phyloP scores from a whole-genome alignment of 2,888 invertebrate genomes.

The Fissipunctia ypsillon region DNA sequence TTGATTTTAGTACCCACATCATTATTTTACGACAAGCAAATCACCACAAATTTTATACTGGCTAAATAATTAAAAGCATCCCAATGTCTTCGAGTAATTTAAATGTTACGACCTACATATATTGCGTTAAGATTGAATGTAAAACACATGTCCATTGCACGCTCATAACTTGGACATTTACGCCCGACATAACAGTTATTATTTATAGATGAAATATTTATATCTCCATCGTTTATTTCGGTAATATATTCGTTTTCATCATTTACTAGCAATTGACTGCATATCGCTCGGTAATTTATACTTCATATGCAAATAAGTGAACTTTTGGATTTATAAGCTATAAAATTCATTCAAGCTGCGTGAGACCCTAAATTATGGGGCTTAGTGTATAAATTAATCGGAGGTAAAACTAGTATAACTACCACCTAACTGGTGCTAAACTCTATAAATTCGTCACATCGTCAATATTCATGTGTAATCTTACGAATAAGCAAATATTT shows the following conservation, averaged over 20 bases:
- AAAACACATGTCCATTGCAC: slow-evolving; percentile 68
- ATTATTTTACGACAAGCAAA: slow-evolving; percentile 58
- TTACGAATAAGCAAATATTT: neutral
- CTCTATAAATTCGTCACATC: slow-evolving; percentile 3
- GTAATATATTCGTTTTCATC: slow-evolving; percentile 60
- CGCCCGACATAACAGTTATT: slow-evolving; percentile 67
- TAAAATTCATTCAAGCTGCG: slow-evolving; percentile 45
- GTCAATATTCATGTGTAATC: neutral
- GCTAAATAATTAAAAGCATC: slow-evolving; percentile 56
- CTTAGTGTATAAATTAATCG: slow-evolving; percentile 18
- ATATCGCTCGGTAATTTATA: slow-evolving; percentile 55
- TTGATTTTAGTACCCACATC: slow-evolving; percentile 48
- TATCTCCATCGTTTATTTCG: slow-evolving; percentile 60
- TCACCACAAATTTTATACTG: slow-evolving; percentile 53
- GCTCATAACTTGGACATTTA: slow-evolving; percentile 76
- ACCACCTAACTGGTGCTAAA: slow-evolving; percentile 3
- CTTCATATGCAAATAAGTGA: slow-evolving; percentile 58
- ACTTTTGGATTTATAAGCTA: slow-evolving; percentile 53
- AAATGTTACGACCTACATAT: slow-evolving; percentile 58
- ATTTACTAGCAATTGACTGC: slow-evolving; percentile 56
- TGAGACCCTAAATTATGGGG: slow-evolving; percentile 43
- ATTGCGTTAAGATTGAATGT: slow-evolving; percentile 71
- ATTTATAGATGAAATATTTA: slow-evolving; percentile 74
- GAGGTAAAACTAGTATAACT: slow-evolving; percentile 2
- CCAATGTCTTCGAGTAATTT: slow-evolving; percentile 55